Conservation (phyloP, 2,797 vertebrate genomes). For the Acanthiza pusilla region DNA sequence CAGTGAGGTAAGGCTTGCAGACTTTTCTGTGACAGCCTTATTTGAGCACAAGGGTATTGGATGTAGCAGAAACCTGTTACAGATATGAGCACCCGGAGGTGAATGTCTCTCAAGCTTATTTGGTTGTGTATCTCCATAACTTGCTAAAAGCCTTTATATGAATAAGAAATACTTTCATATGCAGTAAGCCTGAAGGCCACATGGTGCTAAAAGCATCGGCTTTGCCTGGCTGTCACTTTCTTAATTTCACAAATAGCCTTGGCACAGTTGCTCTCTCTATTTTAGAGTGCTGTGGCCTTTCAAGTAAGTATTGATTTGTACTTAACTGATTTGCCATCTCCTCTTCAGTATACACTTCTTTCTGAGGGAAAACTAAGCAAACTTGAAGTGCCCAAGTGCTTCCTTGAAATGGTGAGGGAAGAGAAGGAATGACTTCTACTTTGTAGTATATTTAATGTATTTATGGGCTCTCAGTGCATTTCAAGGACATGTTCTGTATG, state of each 20-base stretch:
- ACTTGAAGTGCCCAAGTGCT: not conserved
- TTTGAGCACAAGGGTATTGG: not conserved
- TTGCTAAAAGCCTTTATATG: not conserved
- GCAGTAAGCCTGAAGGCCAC: not conserved
- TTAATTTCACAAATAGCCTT: not conserved
- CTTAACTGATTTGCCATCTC: not conserved
- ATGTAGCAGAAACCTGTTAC: not conserved
- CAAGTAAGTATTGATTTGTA: not conserved
- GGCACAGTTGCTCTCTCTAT: fast-evolving
- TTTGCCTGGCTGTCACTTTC: not conserved
- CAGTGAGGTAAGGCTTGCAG: not conserved
- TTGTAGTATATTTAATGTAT: not conserved
- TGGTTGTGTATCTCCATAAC: not conserved
- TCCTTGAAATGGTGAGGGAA: not conserved
- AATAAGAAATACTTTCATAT: slow-evolving; percentile 1
- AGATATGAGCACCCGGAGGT: not conserved
- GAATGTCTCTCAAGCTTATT: not conserved
- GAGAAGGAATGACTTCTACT: not conserved
- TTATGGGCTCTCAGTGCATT: not conserved
- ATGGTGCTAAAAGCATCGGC: slow-evolving; percentile 1
- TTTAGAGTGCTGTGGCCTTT: not conserved
- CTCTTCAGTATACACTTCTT: not conserved
- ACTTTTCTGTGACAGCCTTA: not conserved
- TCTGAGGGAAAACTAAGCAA: not conserved
- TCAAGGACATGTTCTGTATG: not conserved